A percentile compares a stretch with the other conserved stretches of the same genome.
Conservation (phyloP, 2,888 invertebrate species). For the Yponomeuta cagnagella region DNA sequence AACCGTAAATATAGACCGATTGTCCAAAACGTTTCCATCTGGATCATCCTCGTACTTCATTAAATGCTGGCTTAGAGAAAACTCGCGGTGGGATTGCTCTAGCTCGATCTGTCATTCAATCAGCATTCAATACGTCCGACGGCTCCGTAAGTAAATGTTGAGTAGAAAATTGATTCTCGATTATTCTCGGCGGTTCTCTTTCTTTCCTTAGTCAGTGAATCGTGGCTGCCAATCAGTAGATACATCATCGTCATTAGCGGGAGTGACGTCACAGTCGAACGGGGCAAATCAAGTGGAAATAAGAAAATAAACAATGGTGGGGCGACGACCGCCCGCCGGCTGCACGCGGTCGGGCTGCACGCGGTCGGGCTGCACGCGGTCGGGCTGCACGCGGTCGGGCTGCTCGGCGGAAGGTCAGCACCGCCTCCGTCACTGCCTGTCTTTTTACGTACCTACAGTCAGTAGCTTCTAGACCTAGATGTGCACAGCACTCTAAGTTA, state of each 20-base stretch:
- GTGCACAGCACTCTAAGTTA: too few species aligned
- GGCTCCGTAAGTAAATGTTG: not conserved
- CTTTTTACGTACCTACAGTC: not conserved
- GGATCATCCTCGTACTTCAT: not conserved
- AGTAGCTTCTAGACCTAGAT: not conserved
- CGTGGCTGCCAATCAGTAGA: not conserved
- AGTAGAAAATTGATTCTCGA: not conserved
- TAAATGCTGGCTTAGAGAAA: not conserved
- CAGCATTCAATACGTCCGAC: not conserved
- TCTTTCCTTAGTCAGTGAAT: not conserved
- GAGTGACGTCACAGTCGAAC: not conserved
- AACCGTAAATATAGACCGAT: too few species aligned
- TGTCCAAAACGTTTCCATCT: not conserved
- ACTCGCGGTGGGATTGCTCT: not conserved
- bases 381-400: not conserved
- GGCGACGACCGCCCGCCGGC: constrained; percentile 15
- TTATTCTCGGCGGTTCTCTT: not conserved
- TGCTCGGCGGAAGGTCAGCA: not conserved
- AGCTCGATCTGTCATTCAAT: not conserved
- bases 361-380: not conserved
- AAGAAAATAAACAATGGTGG: constrained; percentile 15
- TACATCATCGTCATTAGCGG: not conserved
- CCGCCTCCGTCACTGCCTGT: not conserved
- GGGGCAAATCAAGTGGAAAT: not conserved
- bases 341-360: constrained; percentile 7